phyloP scores from a whole-genome alignment of 2,888 invertebrate species.

The Halictus ligatus region DNA sequence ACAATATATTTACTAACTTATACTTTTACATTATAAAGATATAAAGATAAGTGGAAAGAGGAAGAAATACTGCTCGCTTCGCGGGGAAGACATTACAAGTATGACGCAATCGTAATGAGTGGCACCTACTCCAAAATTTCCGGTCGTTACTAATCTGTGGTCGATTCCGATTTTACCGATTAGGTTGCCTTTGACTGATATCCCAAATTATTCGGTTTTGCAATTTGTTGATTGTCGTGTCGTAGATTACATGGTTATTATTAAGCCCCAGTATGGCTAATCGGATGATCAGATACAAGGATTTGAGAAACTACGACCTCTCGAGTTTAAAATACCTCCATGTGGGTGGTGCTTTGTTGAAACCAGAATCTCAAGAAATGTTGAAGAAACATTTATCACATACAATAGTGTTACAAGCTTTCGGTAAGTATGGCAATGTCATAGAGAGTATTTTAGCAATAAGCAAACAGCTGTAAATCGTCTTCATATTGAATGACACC shows the following conservation, averaged over 20 bases:
- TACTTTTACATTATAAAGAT: no score
- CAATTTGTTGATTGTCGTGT: neutral
- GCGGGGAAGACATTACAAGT: no score
- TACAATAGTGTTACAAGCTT: constrained; percentile 56
- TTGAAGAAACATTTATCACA: constrained; percentile 52
- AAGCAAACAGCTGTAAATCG: no score
- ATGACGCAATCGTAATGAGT: neutral
- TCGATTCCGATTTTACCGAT: neutral
- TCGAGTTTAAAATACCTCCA: constrained; percentile 55
- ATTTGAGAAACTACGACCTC: constrained; percentile 62
- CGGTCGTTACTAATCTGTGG: neutral
- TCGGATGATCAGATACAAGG: constrained; percentile 57
- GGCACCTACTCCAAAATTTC: no score
- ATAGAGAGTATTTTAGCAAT: neutral
- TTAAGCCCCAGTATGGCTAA: constrained; percentile 68
- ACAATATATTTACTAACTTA: no score
- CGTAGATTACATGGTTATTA: constrained; percentile 67
- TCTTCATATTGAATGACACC: no score
- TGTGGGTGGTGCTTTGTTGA: constrained; percentile 65
- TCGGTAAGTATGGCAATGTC: constrained; percentile 58
- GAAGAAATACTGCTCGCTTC: no score
- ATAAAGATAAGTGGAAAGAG: no score
- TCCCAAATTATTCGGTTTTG: no score
- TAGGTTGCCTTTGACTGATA: neutral
- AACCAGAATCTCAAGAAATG: constrained; percentile 48